These are phyloP conservation scores for Thaleichthys pacificus DNA, from an alignment of 2,797 vertebrate genomes.

Conservation along the genomic window DNA sequence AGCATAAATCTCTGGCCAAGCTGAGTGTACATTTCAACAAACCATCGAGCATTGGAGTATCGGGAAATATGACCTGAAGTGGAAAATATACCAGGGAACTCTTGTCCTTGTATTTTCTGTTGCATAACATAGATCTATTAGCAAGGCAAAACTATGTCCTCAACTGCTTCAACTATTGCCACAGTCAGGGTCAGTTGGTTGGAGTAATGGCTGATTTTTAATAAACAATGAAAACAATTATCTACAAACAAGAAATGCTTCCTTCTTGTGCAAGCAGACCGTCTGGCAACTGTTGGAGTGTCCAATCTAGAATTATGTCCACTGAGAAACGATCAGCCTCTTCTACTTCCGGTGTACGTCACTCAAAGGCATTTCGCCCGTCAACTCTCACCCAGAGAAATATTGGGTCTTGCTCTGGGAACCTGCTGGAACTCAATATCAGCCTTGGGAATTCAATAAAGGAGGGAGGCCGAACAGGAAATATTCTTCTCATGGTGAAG, in stretches of 20 bases:
- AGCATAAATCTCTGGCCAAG: background rate
- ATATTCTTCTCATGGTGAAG: background rate
- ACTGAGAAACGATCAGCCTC: background rate
- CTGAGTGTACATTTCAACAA: background rate
- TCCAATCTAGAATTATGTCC: background rate
- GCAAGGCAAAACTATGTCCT: background rate
- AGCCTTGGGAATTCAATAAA: conserved; percentile 4
- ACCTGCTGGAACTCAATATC: conserved; percentile 15
- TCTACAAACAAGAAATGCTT: background rate
- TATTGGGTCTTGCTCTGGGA: background rate
- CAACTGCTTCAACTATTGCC: background rate
- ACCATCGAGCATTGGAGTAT: background rate
- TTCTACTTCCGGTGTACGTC: conserved; percentile 7
- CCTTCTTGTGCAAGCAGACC: background rate
- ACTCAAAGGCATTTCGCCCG: background rate
- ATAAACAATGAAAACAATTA: background rate
- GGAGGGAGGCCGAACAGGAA: background rate
- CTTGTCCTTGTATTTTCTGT: background rate
- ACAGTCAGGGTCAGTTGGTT: background rate
- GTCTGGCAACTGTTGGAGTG: background rate
- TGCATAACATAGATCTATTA: background rate
- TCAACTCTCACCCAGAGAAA: background rate
- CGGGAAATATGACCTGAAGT: background rate
- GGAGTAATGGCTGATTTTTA: background rate
- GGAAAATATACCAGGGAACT: background rate